These are phyloP conservation scores for Coendou prehensilis DNA, from an alignment of 2,797 vertebrate species.

Conservation along the genomic window DNA sequence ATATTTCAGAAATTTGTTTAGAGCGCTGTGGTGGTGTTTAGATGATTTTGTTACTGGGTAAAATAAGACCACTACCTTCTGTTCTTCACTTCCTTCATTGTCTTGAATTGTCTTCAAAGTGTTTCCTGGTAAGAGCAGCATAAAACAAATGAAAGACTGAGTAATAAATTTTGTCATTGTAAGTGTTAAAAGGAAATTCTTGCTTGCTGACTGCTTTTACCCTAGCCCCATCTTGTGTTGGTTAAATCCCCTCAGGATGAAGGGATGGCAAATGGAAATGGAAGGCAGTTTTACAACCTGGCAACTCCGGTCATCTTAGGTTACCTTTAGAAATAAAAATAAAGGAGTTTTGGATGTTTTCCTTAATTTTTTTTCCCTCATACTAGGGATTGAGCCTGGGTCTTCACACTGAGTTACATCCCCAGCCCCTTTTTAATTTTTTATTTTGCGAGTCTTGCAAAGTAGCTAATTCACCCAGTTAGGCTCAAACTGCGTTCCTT, in stretches of 20 bases:
- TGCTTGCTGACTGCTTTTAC: conserved; percentile 5
- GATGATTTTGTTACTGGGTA: conserved; percentile 47
- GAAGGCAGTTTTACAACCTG: neutral
- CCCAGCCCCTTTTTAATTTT: neutral
- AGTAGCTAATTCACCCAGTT: neutral
- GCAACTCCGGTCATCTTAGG: neutral
- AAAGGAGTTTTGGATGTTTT: neutral
- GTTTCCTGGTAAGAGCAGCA: conserved; percentile 43
- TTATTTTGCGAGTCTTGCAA: neutral
- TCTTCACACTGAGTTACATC: neutral
- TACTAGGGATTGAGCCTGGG: neutral
- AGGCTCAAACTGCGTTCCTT: neutral
- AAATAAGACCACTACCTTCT: conserved; percentile 1
- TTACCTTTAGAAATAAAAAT: neutral
- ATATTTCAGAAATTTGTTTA: conserved; percentile 61
- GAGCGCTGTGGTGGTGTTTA: conserved; percentile 21
- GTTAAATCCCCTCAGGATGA: neutral
- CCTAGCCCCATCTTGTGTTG: neutral
- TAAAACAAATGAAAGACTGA: conserved; percentile 16
- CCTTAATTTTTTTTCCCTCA: neutral
- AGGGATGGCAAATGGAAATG: neutral
- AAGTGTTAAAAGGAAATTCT: neutral
- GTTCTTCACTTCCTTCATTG: conserved; percentile 16
- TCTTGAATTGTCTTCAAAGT: conserved; percentile 30
- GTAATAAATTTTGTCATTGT: neutral